A percentile compares a stretch with the other conserved stretches of the same genome.
These are phyloP conservation scores for Sesia bembeciformis DNA, from an alignment of 2,888 invertebrate species.

Conservation along the genomic window DNA sequence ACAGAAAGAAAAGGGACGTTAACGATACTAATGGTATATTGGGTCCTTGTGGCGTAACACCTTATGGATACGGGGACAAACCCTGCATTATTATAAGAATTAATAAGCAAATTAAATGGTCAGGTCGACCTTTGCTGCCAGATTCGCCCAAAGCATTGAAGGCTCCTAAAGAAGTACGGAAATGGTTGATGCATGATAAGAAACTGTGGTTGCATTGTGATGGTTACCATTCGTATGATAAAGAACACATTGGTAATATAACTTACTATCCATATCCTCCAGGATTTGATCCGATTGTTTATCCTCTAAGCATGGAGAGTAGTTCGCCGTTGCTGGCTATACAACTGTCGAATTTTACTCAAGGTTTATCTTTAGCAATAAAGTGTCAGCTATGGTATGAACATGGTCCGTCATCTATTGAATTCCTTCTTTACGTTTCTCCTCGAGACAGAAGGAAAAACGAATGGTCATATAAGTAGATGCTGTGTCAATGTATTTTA, in stretches of 20 bases:
- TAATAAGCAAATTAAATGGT: constrained; percentile 48
- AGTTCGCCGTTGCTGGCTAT: constrained; percentile 44
- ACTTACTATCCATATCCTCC: constrained; percentile 56
- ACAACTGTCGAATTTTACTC: constrained; percentile 47
- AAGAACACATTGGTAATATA: constrained; percentile 48
- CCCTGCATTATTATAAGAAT: constrained; percentile 55
- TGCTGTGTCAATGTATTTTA: no score
- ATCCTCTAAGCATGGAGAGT: constrained; percentile 27
- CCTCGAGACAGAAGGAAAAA: constrained; percentile 6
- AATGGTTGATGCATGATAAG: constrained; percentile 32
- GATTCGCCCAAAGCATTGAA: constrained; percentile 22
- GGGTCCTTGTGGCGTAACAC: constrained; percentile 46
- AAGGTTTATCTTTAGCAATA: constrained; percentile 44
- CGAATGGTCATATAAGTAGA: no score
- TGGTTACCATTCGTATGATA: constrained; percentile 47
- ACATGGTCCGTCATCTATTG: constrained; percentile 32
- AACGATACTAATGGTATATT: constrained; percentile 14
- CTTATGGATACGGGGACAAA: constrained; percentile 49
- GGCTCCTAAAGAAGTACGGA: constrained; percentile 32
- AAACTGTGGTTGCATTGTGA: constrained; percentile 48
- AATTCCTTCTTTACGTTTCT: constrained; percentile 48
- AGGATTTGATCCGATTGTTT: constrained; percentile 40
- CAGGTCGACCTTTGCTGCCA: constrained; percentile 32
- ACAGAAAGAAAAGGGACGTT: constrained; percentile 24
- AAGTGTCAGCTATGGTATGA: constrained; percentile 57